Conservation (phyloP, 1,140 invertebrate species). For the Dolichoris vasculosae region DNA sequence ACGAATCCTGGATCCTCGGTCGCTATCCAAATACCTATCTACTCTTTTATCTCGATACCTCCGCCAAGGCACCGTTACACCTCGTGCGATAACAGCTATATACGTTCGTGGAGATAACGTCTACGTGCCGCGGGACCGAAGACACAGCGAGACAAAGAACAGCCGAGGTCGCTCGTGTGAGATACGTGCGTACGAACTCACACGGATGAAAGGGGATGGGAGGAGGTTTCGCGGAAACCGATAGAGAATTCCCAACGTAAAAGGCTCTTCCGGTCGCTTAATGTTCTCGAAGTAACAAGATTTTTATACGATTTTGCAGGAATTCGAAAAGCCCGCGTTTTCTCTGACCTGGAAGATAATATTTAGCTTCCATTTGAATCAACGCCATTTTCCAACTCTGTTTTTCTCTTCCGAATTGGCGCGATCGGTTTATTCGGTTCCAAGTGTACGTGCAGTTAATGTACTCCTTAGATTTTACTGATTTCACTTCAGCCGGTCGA, state of each 20-base stretch:
- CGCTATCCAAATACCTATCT: background rate
- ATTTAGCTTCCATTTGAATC: conserved; percentile 40
- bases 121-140: background rate
- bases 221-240: conserved; percentile 5
- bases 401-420: background rate
- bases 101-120: background rate
- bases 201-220: conserved; percentile 5
- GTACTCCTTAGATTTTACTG: background rate
- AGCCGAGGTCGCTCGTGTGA: background rate
- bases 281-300: conserved; percentile 50
- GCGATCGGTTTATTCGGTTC: background rate
- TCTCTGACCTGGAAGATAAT: conserved; percentile 25
- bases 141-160: conserved; percentile 4
- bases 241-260: conserved; percentile 44
- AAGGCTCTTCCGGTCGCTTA: conserved; percentile 43
- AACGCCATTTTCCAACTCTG: conserved; percentile 2
- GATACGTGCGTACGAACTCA: background rate
- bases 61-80: background rate
- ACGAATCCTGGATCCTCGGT: background rate
- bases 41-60: background rate
- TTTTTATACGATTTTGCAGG: conserved; percentile 45
- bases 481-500: background rate
- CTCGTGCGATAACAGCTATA: background rate
- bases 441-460: background rate
- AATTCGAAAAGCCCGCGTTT: background rate